phyloP scores from a whole-genome alignment of 2,888 invertebrate species.

The Zaprionus bogoriensis region DNA sequence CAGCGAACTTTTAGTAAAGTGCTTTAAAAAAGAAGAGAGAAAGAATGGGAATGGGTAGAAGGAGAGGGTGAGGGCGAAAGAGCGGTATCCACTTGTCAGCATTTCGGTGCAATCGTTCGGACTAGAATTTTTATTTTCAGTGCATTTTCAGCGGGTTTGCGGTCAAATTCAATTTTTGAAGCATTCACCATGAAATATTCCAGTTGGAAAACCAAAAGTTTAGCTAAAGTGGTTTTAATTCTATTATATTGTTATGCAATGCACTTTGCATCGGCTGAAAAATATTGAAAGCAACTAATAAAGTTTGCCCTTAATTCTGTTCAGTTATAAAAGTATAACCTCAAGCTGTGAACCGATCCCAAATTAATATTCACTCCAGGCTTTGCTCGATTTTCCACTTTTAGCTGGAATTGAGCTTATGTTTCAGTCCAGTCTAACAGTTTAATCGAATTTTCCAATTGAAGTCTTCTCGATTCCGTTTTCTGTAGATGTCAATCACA shows the following conservation, averaged over 20 bases:
- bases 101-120: slow-evolving; percentile 27
- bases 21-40: slow-evolving; percentile 1
- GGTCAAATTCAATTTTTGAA: slow-evolving; percentile 5
- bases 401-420: too few relatives aligned
- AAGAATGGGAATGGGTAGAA: neutral
- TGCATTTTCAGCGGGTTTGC: neutral
- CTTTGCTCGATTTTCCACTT: too few relatives aligned
- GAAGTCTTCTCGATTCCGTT: neutral
- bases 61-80: neutral
- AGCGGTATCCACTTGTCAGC: slow-evolving; percentile 33
- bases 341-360: too few relatives aligned
- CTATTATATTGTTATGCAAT: neutral
- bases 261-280: neutral
- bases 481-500: neutral
- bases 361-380: too few relatives aligned
- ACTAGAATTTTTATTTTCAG: neutral
- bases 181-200: neutral
- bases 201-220: neutral
- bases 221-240: neutral
- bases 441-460: neutral
- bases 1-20: slow-evolving; percentile 43
- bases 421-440: neutral
- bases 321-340: neutral
- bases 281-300: neutral
- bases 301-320: too few relatives aligned